Base-by-base conservation (phyloP, 2,888 invertebrate genomes). In the Tiphia femorata region DNA sequence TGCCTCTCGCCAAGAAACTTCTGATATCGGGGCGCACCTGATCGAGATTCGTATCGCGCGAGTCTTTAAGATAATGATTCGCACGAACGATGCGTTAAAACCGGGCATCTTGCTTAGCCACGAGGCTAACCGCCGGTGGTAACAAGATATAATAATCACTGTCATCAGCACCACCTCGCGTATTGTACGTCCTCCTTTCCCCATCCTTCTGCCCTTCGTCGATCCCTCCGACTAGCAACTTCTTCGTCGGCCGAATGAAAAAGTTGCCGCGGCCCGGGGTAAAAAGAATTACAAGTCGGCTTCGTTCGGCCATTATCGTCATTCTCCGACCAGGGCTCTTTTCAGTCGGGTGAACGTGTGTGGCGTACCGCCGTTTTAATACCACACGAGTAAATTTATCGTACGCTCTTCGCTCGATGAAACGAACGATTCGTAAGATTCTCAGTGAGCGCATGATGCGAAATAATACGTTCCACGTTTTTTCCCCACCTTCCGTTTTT, bases 71-170 rank as follows among this genome's bases (percentile, higher is more conserved):
- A 64, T 69, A 69, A 70, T 67, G 71, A 70, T 64, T 70, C 59
- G 58, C 67, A 57, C 61, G 67, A 61, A 70, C 61, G 71, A 70
- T 60, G 71, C 67, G 68, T 70, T 70, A 70, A 67, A 52, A 49
- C 54, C 2, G 60, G 43, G 12, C 33, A 43, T 54, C 57, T 42
- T 49, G 61, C 56, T 60, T 59, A 47, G 58, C 69, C 55, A 62
- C 55, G 50, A 67, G 52, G 54, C 46, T 29, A 64, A 64, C 46
- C 62, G 64, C 53, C 60, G 67, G 70, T 70, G 70, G 73, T 73
- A 70, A 70, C 72, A 70, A 70, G 69, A 70, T 71, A 70, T 70
- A 70, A 71, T 70, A 67, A 70, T 70, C 68, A 71, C 68, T 71
- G 68, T 72, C 70, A 70, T 73, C 67, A 72, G 59, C 60, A 53